Base-by-base conservation (phyloP, 1,140 invertebrate species). In the Amphibalanus amphitrite region DNA sequence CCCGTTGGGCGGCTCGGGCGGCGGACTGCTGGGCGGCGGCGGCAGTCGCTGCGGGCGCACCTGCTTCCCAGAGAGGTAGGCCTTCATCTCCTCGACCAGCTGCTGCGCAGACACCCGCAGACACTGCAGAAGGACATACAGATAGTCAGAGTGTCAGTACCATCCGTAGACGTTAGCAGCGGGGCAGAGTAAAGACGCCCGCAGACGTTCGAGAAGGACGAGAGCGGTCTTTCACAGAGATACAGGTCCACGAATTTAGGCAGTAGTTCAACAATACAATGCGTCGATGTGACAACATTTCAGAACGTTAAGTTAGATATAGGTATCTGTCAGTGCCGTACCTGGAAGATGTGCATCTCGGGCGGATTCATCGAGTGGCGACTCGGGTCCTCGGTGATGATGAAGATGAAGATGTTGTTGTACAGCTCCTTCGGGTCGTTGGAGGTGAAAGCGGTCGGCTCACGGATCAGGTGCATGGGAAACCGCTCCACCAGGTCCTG, bases 271-370 rank as follows among this genome's bases (percentile, higher is more conserved):
- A n/a, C n/a, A n/a, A n/a, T n/a, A n/a, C n/a, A n/a, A n/a, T n/a
- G n/a, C n/a, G n/a, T n/a, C n/a, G n/a, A n/a, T n/a, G n/a, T n/a
- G n/a, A n/a, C n/a, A n/a, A n/a, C n/a, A n/a, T n/a, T n/a, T n/a
- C n/a, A n/a, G n/a, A n/a, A n/a, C n/a, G n/a, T n/a, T n/a, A n/a
- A n/a, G n/a, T n/a, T n/a, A n/a, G n/a, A n/a, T n/a, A n/a, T n/a
- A n/a, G n/a, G n/a, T n/a, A n/a, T n/a, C n/a, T n/a, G n/a, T n/a
- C n/a, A n/a, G n/a, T n/a, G n/a, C n/a, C 80, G 82, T 82, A 89
- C 88, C 84, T 98, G 96, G 82, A 99, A 99, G 79, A 99, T 98
- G 82, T 99, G 97, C 89, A 99, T 97, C 83, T 99, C 96, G 1
- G 92, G 87, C 69, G 88, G 86, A 72, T 81, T 82, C 75, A 77